Conservation (phyloP, 2,888 invertebrate species). For the Caenorhabditis wallacei region DNA sequence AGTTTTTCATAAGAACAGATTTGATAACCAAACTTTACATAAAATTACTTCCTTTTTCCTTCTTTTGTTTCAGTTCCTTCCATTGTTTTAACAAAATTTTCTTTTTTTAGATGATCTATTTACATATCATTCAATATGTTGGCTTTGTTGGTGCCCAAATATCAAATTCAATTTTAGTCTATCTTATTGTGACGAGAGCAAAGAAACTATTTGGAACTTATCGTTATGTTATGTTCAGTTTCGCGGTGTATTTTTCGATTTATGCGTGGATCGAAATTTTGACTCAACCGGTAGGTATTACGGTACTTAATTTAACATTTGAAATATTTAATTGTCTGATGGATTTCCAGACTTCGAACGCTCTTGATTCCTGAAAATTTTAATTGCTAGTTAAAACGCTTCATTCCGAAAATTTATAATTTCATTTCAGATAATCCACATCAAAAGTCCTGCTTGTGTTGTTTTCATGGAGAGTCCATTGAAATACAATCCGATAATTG, state of each 20-base stretch:
- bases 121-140: conserved; percentile 38
- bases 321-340: too few relatives aligned
- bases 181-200: conserved; percentile 43
- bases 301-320: not conserved
- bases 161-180: conserved; percentile 38
- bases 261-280: conserved; percentile 49
- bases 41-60: not conserved
- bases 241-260: conserved; percentile 40
- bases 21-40: too few relatives aligned
- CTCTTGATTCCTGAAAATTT: too few relatives aligned
- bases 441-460: conserved; percentile 54
- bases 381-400: too few relatives aligned
- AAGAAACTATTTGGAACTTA: conserved; percentile 50
- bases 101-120: conserved; percentile 30
- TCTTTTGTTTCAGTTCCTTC: not conserved
- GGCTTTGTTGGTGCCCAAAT: conserved; percentile 45
- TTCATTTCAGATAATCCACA: conserved; percentile 47
- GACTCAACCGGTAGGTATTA: conserved; percentile 40
- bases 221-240: conserved; percentile 49
- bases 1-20: too few relatives aligned
- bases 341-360: too few relatives aligned
- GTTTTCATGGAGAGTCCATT: conserved; percentile 53
- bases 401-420: too few relatives aligned
- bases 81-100: not conserved
- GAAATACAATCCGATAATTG: conserved; percentile 26